Evolutionary conservation across 2,888 invertebrate genomes (phyloP), one percentile per base, ranked within the genome.

Genomic region (Tetranychus piercei): DNA sequence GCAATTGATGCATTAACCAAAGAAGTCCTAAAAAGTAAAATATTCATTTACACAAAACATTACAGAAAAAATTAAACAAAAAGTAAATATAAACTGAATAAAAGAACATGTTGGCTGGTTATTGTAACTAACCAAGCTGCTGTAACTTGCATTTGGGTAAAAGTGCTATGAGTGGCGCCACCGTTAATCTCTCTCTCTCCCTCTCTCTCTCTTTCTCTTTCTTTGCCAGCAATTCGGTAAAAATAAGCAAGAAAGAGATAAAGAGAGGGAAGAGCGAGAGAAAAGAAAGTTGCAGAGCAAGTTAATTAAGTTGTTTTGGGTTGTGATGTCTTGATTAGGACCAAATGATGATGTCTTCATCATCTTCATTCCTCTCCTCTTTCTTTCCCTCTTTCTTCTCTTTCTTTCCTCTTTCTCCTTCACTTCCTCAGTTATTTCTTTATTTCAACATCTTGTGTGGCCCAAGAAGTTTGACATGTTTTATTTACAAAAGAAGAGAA

Each of bases 351-450:
- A 20, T 23, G 34, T 6, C 4, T 3, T 70, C n/a, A 69, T 74
- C 66, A 11, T 23, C 55, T 55, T 55, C 55, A 15, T 55, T 55
- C 55, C 15, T 20, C 8, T 34, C 44, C 72, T 72, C 72, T 72
- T 43, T 72, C 72, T 72, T 34, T 72, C n/a, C 20, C 72, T 72
- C 72, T 72, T 43, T 44, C 72, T 72, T 43, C n/a, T 18, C 44
- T 15, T 43, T 43, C 34, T 43, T 43, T 44, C n/a, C 71, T 71
- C 71, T 23, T n/a, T 23, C 71, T 71, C 44, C n/a, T n/a, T 44
- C 71, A 15, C 34, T 70, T 23, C 18, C 22, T 70, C 22, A 15
- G 18, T 70, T 23, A n/a, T 23, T 20, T 20, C 70, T n/a, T n/a
- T 20, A 34, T 34, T 34, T 66, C 66, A 66, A 11, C 66, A 66